Conservation (phyloP, 2,888 invertebrate genomes). For the Antheraea yamamai region DNA sequence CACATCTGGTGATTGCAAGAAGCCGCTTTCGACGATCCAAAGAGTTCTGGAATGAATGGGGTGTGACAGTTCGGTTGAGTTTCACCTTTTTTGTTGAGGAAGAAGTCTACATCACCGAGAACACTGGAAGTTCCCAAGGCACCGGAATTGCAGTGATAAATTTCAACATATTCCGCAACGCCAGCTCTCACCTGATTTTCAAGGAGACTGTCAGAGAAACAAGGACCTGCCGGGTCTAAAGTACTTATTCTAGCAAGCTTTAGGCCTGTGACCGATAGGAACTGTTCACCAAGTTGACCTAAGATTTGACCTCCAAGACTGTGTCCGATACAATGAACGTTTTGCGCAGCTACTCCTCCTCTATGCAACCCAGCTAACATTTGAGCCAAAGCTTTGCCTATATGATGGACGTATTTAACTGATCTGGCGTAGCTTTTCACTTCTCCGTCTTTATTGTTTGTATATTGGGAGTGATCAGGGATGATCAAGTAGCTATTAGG, state of each 20-base stretch:
- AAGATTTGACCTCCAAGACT: conserved; percentile 72
- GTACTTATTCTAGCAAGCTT: conserved; percentile 65
- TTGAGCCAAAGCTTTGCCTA: conserved; percentile 62
- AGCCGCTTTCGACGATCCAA: conserved; percentile 65
- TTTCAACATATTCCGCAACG: conserved; percentile 83
- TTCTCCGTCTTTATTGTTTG: conserved; percentile 58
- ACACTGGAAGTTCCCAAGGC: conserved; percentile 73
- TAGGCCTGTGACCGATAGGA: conserved; percentile 49
- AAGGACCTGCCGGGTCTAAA: conserved; percentile 74
- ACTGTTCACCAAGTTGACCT: conserved; percentile 60
- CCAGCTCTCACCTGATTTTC: conserved; percentile 75
- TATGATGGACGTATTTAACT: conserved; percentile 65
- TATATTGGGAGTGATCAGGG: conserved; percentile 71
- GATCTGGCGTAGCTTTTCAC: conserved; percentile 69
- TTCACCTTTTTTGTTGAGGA: conserved; percentile 81
- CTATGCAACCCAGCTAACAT: conserved; percentile 51
- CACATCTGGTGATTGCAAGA: conserved; percentile 69
- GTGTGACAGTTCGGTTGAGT: conserved; percentile 80
- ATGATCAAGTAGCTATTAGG: conserved; percentile 71
- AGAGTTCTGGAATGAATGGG: conserved; percentile 60
- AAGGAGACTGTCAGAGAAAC: conserved; percentile 62
- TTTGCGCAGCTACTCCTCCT: conserved; percentile 58
- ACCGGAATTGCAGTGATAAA: conserved; percentile 83
- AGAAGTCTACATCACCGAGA: conserved; percentile 82
- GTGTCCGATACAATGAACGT: conserved; percentile 71